phyloP scores from a whole-genome alignment of 2,113 vertebrate genomes.

The Hippopotamus amphibius region DNA sequence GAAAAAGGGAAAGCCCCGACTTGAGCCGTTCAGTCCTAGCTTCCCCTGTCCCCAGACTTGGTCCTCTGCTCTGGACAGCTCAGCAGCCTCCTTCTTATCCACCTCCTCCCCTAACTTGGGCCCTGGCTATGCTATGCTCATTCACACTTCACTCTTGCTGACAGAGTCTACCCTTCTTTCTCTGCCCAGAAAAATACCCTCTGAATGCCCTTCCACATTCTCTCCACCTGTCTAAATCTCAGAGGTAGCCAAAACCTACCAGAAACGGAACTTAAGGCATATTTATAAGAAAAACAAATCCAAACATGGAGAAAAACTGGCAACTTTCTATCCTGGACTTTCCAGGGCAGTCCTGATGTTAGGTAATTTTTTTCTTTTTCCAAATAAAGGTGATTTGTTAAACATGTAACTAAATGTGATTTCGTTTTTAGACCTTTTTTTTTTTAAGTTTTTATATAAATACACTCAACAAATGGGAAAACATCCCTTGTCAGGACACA shows the following conservation, averaged over 20 bases:
- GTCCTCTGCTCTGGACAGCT: background rate
- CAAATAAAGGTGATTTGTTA: conserved; percentile 77
- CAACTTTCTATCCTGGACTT: conserved; percentile 65
- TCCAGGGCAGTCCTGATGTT: conserved; percentile 65
- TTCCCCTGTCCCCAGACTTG: background rate
- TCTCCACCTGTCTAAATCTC: conserved; percentile 81
- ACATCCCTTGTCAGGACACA: conserved; percentile 47
- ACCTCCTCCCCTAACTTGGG: background rate
- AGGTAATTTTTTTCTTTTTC: conserved; percentile 55
- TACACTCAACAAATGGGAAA: conserved; percentile 61
- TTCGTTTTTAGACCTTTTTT: conserved; percentile 63
- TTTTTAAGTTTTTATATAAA: conserved; percentile 65
- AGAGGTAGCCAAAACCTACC: conserved; percentile 76
- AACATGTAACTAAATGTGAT: conserved; percentile 61
- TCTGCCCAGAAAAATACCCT: conserved; percentile 80
- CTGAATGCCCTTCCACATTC: conserved; percentile 78
- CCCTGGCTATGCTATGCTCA: conserved; percentile 27
- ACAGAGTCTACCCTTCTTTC: conserved; percentile 73
- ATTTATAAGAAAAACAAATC: conserved; percentile 80
- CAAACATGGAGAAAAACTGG: conserved; percentile 71
- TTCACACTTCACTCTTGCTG: conserved; percentile 71
- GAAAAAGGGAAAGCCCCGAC: background rate
- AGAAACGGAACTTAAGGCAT: conserved; percentile 75
- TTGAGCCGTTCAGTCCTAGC: background rate
- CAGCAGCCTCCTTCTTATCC: background rate